These are phyloP conservation scores for Dicerorhinus sumatrensis DNA, from an alignment of 2,113 vertebrate genomes.

Conservation along the genomic window DNA sequence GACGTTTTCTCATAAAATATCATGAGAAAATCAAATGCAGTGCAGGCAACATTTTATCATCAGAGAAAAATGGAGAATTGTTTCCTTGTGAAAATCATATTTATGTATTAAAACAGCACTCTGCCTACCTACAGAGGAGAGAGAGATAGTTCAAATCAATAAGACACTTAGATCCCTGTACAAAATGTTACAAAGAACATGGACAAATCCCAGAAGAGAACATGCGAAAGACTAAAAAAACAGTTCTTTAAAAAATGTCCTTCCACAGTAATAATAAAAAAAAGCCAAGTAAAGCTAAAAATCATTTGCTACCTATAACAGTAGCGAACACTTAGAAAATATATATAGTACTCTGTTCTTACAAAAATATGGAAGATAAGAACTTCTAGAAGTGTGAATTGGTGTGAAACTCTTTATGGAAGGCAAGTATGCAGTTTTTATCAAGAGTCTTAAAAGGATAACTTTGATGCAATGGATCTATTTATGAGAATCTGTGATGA, in stretches of 20 bases:
- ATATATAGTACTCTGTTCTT: neutral
- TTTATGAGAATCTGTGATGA: neutral
- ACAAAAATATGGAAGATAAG: neutral
- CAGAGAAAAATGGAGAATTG: neutral
- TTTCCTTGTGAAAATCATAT: neutral
- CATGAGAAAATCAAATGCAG: neutral
- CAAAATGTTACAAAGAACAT: neutral
- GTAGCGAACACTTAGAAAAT: neutral
- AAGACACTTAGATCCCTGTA: neutral
- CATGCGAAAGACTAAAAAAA: neutral
- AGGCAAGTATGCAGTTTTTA: constrained; percentile 23
- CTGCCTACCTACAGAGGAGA: neutral
- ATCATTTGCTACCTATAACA: neutral
- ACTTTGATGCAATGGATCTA: neutral
- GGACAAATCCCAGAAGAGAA: neutral
- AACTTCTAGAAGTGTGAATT: neutral
- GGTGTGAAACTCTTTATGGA: neutral
- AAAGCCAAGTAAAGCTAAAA: neutral
- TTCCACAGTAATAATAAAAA: neutral
- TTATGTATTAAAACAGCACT: neutral
- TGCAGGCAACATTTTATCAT: neutral
- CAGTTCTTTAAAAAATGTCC: neutral
- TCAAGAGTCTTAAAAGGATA: constrained; percentile 8
- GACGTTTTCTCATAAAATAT: constrained; percentile 9
- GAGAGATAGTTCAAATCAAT: neutral